Percentiles rank a stretch among this genome's conserved stretches.
phyloP scores from a whole-genome alignment of 92 coral and sea anemone species.

The Phenganax stokvisi region DNA sequence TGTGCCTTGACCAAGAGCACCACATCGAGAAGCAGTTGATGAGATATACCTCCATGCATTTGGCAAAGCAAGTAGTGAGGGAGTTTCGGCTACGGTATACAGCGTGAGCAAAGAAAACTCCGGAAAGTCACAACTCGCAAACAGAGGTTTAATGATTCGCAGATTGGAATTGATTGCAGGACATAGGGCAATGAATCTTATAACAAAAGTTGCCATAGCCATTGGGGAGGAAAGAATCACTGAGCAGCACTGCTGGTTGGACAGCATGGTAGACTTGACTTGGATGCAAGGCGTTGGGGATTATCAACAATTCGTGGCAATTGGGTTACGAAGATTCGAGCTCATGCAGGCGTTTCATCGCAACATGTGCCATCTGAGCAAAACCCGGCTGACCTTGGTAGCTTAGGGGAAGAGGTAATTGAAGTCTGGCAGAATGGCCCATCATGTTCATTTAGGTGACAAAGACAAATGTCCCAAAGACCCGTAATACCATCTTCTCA shows the following conservation, averaged over 20 bases:
- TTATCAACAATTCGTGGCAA: conserved; percentile 38
- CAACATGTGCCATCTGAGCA: conserved; percentile 35
- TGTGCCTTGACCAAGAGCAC: background rate
- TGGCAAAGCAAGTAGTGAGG: background rate
- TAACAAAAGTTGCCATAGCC: too few species aligned
- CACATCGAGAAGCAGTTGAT: background rate
- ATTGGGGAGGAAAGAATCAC: too few species aligned
- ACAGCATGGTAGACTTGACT: too few species aligned
- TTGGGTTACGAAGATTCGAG: conserved; percentile 35
- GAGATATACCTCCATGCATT: conserved; percentile 27
- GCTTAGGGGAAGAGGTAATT: conserved; percentile 39
- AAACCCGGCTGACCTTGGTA: conserved; percentile 51
- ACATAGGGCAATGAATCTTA: too few species aligned
- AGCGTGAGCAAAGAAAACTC: background rate
- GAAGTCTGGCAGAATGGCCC: conserved; percentile 28
- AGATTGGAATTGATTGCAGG: too few species aligned
- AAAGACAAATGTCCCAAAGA: conserved; percentile 30
- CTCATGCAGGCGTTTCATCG: conserved; percentile 35
- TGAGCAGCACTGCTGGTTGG: too few species aligned
- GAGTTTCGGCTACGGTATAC: background rate
- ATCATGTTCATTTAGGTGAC: conserved; percentile 18
- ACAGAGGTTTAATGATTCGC: too few species aligned
- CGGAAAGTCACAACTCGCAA: background rate
- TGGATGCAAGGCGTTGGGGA: conserved; percentile 45
- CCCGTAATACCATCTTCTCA: conserved; percentile 1